Conservation (phyloP, 53 echinoderm and acorn worm species). For the Zoroaster sp. region DNA sequence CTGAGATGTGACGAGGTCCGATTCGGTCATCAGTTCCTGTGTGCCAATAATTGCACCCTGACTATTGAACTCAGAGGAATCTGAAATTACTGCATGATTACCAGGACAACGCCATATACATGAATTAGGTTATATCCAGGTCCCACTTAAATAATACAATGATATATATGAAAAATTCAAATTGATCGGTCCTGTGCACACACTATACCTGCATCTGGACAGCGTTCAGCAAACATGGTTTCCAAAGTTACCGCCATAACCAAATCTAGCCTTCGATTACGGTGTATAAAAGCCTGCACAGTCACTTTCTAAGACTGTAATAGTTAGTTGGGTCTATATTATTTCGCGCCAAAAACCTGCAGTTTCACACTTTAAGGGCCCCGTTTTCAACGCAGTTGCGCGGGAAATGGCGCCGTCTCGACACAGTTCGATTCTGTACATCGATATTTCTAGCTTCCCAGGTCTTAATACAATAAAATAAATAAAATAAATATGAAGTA, state of each 20-base stretch:
- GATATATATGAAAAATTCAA: constrained; percentile 18
- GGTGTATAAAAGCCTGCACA: no score
- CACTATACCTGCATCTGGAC: background rate
- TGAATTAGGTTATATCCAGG: background rate
- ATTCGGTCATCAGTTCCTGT: background rate
- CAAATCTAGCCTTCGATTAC: background rate
- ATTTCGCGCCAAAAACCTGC: background rate
- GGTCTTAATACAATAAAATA: no score
- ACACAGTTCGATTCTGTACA: background rate
- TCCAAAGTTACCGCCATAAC: background rate
- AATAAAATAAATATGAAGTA: background rate
- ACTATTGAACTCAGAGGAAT: background rate
- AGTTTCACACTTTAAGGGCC: background rate
- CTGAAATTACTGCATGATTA: background rate
- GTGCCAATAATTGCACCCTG: background rate
- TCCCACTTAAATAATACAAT: background rate
- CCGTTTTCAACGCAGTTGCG: background rate
- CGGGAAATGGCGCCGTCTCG: background rate
- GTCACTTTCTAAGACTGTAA: no score
- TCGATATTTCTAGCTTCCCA: background rate
- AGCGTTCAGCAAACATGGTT: constrained; percentile 7
- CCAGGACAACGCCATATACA: no score
- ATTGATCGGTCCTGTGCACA: constrained; percentile 24
- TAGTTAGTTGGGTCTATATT: background rate
- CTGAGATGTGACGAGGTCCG: background rate